Percentiles rank a stretch among this genome's conserved stretches.
Conservation (phyloP, 2,888 invertebrate genomes). For the Stenodera caucasica region DNA sequence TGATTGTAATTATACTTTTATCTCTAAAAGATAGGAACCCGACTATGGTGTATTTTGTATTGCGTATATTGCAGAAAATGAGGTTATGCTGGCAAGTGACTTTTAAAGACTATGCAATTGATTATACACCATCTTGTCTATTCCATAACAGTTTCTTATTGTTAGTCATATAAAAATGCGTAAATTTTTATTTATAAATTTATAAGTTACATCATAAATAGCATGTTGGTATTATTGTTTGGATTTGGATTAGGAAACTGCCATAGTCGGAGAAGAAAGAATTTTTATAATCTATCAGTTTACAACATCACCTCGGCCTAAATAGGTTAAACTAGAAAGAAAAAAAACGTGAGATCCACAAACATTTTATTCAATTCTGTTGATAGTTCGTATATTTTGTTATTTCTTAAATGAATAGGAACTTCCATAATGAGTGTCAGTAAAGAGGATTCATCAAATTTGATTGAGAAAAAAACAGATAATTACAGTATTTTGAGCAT, state of each 20-base stretch:
- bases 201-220: constrained; percentile 17
- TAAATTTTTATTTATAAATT: constrained; percentile 15
- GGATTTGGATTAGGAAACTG: neutral
- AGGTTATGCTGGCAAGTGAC: neutral
- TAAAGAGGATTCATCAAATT: constrained; percentile 39
- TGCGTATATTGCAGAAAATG: neutral
- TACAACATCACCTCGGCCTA: neutral
- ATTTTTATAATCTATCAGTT: neutral
- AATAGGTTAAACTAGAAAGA: neutral
- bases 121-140: constrained; percentile 8
- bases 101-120: constrained; percentile 12
- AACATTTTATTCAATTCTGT: neutral
- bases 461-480: constrained; percentile 56
- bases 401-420: neutral
- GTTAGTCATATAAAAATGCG: neutral
- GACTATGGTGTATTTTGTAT: neutral
- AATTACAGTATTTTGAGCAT: constrained; percentile 61
- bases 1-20: no score
- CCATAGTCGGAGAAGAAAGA: neutral
- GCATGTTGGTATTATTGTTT: constrained; percentile 12
- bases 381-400: neutral
- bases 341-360: neutral
- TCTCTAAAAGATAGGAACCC: no score
- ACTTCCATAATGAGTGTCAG: constrained; percentile 29
- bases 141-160: constrained; percentile 2